Evolutionary conservation across 2,797 vertebrate species (phyloP), one percentile per base, ranked within the genome.

Genomic region (Sus cebifrons): DNA sequence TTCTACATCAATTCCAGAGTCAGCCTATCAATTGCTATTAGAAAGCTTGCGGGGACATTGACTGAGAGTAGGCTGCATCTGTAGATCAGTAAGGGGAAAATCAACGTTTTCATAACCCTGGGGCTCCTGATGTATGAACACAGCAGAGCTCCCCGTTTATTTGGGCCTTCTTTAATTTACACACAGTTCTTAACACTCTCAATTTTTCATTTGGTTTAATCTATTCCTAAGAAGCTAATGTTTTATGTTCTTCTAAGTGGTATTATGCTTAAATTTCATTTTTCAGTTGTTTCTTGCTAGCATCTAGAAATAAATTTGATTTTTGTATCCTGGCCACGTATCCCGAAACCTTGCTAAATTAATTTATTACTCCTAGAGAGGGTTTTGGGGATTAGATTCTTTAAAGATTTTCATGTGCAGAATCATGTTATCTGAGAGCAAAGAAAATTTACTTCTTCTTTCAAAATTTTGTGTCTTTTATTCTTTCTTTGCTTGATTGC

Each of bases 221-320:
- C 73, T 82, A 70, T 67, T 58, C 20, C 62, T 87, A 81, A 84
- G 32, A 83, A 83, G 36, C 68, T 91, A 49, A 49, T 58, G 49
- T 40, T 32, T 62, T 56, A 21, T 73, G 23, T n/a, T 82, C n/a
- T 71, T 77, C 81, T 49, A 77, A 91, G 52, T 67, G 52, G 64
- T n/a, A 64, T n/a, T 62, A 40, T 49, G 4, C 75, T 73, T 85
- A 65, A 10, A 32, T 82, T 87, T 95, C 5, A 85, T 86, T 85
- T 94, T 92, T 21, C 14, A 67, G 27, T 83, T 64, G 20, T 62
- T 78, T 94, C 14, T 65, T 79, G 36, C 44, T 89, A 60, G 18
- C 29, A 25, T 49, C n/a, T 11, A 68, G 15, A 71, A 68, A 52
- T 82, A 54, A 67, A 68, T 81, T 44, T 44, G 27, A 58, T 81